These are phyloP conservation scores for Sebastes hubbsi DNA, from an alignment of 2,797 vertebrate genomes.

Conservation along the genomic window DNA sequence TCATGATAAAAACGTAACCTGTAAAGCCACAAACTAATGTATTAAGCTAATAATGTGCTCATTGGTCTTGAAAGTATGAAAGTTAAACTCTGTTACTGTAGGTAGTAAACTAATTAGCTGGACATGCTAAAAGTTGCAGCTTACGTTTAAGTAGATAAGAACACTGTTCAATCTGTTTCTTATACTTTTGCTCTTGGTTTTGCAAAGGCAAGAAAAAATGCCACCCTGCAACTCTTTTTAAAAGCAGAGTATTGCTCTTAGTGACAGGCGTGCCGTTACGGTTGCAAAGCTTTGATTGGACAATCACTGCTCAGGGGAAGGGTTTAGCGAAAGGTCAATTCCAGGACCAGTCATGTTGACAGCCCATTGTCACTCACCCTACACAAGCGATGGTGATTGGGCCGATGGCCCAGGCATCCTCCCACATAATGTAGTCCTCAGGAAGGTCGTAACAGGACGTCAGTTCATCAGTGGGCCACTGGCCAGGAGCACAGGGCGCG, in stretches of 20 bases:
- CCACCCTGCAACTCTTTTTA: not conserved
- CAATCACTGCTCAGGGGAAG: not conserved
- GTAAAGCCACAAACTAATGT: not conserved
- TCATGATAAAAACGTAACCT: not conserved
- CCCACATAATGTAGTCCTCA: slow-evolving; percentile 99
- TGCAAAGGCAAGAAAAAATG: not conserved
- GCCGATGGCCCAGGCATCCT: slow-evolving; percentile 98
- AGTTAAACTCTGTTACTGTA: not conserved
- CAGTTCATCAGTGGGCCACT: slow-evolving; percentile 93
- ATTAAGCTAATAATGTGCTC: not conserved
- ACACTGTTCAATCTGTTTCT: not conserved
- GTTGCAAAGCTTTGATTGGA: not conserved
- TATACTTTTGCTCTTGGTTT: not conserved
- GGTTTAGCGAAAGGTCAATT: not conserved
- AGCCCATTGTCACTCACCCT: slow-evolving; percentile 76
- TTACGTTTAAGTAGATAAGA: not conserved
- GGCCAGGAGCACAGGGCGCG: slow-evolving; percentile 90
- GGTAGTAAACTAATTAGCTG: not conserved
- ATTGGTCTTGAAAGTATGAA: not conserved
- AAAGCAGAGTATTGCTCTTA: not conserved
- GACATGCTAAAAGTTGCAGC: not conserved
- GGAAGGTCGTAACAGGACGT: slow-evolving; percentile 94
- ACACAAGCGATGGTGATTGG: slow-evolving; percentile 95
- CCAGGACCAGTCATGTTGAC: not conserved
- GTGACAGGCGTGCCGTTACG: not conserved